Conservation (phyloP, 2,888 invertebrate species). For the Sesamia inferens region DNA sequence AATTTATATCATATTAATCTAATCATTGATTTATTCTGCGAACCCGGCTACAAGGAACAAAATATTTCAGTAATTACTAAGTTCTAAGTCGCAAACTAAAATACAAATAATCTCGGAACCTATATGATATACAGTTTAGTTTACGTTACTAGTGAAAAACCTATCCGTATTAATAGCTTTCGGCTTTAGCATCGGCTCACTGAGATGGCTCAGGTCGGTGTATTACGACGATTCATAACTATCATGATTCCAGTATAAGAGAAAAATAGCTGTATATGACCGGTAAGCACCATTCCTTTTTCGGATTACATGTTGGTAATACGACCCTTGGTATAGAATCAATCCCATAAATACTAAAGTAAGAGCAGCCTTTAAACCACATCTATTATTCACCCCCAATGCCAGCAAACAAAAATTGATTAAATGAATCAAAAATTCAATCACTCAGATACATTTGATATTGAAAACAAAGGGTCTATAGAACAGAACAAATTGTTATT, state of each 20-base stretch:
- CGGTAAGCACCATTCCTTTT: background rate
- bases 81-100: background rate
- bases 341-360: constrained; percentile 23
- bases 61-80: background rate
- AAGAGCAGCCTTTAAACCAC: constrained; percentile 12
- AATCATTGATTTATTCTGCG: constrained; percentile 31
- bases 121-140: background rate
- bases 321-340: constrained; percentile 9
- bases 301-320: background rate
- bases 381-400: constrained; percentile 57
- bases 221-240: background rate
- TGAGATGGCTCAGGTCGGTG: background rate
- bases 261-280: background rate
- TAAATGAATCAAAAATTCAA: constrained; percentile 50
- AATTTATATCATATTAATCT: constrained; percentile 35
- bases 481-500: constrained; percentile 16
- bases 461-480: constrained; percentile 36
- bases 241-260: background rate
- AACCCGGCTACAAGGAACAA: constrained; percentile 2
- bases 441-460: constrained; percentile 42
- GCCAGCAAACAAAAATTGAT: constrained; percentile 48
- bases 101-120: background rate
- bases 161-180: background rate
- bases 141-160: background rate
- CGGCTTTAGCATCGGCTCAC: background rate